A percentile compares a stretch with the other conserved stretches of the same genome.
Conservation (phyloP, 2,113 vertebrate species). For the Syrmaticus mikado region DNA sequence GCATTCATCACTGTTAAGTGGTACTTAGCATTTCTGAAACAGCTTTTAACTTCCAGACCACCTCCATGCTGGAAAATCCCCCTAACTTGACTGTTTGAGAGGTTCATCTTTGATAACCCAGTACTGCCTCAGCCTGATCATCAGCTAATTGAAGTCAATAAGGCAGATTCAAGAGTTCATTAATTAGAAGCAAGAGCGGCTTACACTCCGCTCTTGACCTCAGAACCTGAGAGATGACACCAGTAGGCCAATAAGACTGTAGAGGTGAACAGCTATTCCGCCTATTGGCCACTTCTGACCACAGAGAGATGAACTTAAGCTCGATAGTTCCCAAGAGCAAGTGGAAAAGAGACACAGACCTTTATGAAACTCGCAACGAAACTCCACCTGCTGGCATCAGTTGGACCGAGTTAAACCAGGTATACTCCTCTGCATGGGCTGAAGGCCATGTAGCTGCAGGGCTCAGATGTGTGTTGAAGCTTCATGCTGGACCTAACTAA, state of each 20-base stretch:
- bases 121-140: neutral
- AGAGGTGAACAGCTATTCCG: neutral
- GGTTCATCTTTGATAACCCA: neutral
- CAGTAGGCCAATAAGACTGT: neutral
- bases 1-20: neutral
- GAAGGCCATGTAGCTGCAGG: neutral
- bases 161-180: neutral
- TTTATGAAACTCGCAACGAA: neutral
- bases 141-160: neutral
- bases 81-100: neutral
- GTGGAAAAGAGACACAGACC: fast-evolving
- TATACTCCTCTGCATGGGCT: fast-evolving
- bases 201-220: neutral
- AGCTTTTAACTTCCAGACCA: neutral
- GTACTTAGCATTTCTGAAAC: neutral
- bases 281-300: neutral
- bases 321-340: neutral
- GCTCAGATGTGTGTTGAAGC: neutral
- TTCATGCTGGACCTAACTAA: neutral
- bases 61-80: neutral
- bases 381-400: neutral
- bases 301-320: fast-evolving
- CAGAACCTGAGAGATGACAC: neutral
- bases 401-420: fast-evolving
- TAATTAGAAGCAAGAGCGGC: neutral